Evolutionary conservation across 2,888 invertebrate genomes (phyloP).

Genomic region (Clitarchus hookeri): DNA sequence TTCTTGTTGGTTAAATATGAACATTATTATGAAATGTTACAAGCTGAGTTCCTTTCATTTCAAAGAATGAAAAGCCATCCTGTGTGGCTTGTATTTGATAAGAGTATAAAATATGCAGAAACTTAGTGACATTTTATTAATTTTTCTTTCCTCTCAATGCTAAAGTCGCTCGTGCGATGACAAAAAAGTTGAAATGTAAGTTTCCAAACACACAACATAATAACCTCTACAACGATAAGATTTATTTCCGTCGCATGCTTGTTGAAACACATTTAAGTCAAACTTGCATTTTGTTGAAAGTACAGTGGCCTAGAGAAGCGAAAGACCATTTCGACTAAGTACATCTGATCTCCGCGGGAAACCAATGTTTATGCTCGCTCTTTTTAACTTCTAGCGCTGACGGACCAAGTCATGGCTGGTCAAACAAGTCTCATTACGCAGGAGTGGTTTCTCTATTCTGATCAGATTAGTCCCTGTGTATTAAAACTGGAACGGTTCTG

Average conservation of each 20-base stretch:
- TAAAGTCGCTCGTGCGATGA: background rate
- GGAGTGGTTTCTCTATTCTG: too few relatives aligned
- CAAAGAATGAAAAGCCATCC: slow-evolving; percentile 5
- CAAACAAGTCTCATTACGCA: too few relatives aligned
- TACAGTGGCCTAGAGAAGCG: too few relatives aligned
- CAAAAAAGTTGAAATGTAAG: background rate
- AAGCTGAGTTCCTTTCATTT: slow-evolving; percentile 6
- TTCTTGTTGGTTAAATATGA: background rate
- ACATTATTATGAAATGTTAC: background rate
- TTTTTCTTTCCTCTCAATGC: background rate
- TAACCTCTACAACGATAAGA: background rate
- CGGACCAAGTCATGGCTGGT: too few relatives aligned
- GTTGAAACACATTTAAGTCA: background rate
- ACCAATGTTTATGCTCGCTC: too few relatives aligned
- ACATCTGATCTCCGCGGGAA: too few relatives aligned
- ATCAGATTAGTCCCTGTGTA: too few relatives aligned
- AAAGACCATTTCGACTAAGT: too few relatives aligned
- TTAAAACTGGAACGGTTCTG: too few relatives aligned
- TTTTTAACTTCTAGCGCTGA: too few relatives aligned
- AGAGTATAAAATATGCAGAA: background rate
- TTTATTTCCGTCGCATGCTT: background rate
- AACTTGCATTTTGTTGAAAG: too few relatives aligned
- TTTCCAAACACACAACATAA: background rate
- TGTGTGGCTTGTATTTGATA: slow-evolving; percentile 1
- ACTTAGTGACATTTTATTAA: background rate